phyloP scores from a whole-genome alignment of 2,113 vertebrate species.

The Varanus komodoensis region DNA sequence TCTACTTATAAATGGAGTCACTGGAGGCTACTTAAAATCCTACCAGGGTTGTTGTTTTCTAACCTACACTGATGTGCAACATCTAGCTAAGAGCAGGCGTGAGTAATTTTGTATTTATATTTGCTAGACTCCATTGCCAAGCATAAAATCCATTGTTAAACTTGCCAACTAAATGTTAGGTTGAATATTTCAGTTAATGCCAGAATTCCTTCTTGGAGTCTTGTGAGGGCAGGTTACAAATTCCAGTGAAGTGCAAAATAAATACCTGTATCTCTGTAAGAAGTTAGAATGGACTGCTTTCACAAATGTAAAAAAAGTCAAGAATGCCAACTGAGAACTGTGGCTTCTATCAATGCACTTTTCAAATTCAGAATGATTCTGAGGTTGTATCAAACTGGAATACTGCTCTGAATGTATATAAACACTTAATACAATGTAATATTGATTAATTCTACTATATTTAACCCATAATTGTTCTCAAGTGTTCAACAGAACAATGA shows the following conservation, averaged over 20 bases:
- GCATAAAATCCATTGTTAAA: neutral
- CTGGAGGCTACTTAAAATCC: neutral
- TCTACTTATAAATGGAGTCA: neutral
- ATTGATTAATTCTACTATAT: neutral
- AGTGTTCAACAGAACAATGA: neutral
- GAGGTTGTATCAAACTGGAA: neutral
- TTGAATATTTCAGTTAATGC: neutral
- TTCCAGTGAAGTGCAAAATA: neutral
- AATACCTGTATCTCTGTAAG: neutral
- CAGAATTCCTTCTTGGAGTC: neutral
- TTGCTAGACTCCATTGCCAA: no score
- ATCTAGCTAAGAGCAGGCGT: neutral
- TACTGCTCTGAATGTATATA: neutral
- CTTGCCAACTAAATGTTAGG: neutral
- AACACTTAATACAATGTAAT: neutral
- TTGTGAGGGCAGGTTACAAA: neutral
- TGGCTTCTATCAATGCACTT: neutral
- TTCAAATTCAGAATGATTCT: neutral
- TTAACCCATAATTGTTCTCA: neutral
- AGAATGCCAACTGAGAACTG: neutral
- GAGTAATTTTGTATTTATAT: neutral
- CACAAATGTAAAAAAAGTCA: neutral
- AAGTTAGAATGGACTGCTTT: neutral
- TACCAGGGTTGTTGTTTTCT: neutral
- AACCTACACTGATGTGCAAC: no score